A percentile compares a stretch with the other conserved stretches of the same genome.
These are phyloP conservation scores for Pedicia rivosa DNA, from an alignment of 2,888 invertebrate species.

Conservation along the genomic window DNA sequence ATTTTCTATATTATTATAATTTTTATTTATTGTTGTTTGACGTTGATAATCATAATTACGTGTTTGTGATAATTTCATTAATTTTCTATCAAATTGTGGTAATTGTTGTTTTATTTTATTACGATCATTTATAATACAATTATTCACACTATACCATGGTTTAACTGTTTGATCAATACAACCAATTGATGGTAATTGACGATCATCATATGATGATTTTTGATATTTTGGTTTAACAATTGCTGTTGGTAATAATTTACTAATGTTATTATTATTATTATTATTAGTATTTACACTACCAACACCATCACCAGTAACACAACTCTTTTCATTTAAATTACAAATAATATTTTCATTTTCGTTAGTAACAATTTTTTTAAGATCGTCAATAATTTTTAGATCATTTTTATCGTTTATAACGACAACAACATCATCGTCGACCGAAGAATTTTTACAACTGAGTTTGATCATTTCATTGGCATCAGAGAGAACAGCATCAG, in stretches of 20 bases:
- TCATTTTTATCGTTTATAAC: too few relatives aligned
- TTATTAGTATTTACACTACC: slow-evolving; percentile 4
- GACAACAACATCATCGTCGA: too few relatives aligned
- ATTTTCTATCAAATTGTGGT: slow-evolving; percentile 12
- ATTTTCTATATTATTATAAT: not conserved
- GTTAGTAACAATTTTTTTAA: too few relatives aligned
- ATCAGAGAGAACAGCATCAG: slow-evolving; percentile 18
- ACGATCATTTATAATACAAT: slow-evolving; percentile 1
- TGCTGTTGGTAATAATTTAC: slow-evolving; percentile 15
- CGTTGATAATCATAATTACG: slow-evolving; percentile 3
- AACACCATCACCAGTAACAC: too few relatives aligned
- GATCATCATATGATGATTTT: slow-evolving; percentile 24
- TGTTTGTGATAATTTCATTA: slow-evolving; percentile 9
- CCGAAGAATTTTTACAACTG: slow-evolving; percentile 7
- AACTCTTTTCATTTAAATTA: too few relatives aligned
- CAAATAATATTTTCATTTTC: too few relatives aligned
- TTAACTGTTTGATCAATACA: slow-evolving; percentile 9
- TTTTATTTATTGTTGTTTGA: not conserved
- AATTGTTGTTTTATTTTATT: slow-evolving; percentile 10
- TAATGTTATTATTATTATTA: slow-evolving; percentile 1
- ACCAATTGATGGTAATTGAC: slow-evolving; percentile 24
- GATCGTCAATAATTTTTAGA: too few relatives aligned
- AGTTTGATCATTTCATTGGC: slow-evolving; percentile 16
- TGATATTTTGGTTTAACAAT: slow-evolving; percentile 22
- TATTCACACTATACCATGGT: slow-evolving; percentile 9